phyloP scores from a whole-genome alignment of 2,888 invertebrate species.

The Cephus pulcher region DNA sequence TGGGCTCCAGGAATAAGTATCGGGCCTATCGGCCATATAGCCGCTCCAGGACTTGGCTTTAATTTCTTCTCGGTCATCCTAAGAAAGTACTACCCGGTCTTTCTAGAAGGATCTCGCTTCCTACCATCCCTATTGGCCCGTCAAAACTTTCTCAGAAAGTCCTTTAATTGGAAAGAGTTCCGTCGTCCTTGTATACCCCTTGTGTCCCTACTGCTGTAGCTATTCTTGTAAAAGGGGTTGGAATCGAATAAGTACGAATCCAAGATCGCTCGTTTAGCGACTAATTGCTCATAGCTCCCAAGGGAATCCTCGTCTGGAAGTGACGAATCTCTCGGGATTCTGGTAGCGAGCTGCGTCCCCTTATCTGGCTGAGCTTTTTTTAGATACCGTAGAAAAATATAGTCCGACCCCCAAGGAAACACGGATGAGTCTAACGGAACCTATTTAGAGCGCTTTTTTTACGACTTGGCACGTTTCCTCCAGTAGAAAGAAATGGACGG shows the following conservation, averaged over 20 bases:
- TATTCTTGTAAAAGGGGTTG: not conserved
- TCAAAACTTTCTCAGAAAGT: not conserved
- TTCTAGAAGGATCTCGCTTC: not conserved
- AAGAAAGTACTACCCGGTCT: not conserved
- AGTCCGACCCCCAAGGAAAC: not conserved
- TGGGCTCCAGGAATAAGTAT: not conserved
- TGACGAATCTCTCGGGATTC: not conserved
- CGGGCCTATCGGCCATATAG: not conserved
- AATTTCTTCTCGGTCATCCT: not conserved
- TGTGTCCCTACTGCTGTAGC: not conserved
- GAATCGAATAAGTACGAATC: not conserved
- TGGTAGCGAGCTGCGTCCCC: not conserved
- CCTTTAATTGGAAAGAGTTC: not conserved
- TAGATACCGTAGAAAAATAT: not conserved
- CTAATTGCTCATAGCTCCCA: not conserved
- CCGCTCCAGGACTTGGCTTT: not conserved
- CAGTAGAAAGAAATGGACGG: not conserved
- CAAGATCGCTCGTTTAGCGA: not conserved
- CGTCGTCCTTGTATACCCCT: not conserved
- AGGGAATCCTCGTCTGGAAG: not conserved
- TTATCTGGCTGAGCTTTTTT: not conserved
- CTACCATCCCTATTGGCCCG: not conserved
- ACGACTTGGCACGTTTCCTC: not conserved
- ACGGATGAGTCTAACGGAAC: not conserved
- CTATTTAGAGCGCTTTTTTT: not conserved